Percentiles rank a stretch among this genome's conserved stretches.
phyloP scores from a whole-genome alignment of 2,113 vertebrate genomes.

The Trachemys scripta region DNA sequence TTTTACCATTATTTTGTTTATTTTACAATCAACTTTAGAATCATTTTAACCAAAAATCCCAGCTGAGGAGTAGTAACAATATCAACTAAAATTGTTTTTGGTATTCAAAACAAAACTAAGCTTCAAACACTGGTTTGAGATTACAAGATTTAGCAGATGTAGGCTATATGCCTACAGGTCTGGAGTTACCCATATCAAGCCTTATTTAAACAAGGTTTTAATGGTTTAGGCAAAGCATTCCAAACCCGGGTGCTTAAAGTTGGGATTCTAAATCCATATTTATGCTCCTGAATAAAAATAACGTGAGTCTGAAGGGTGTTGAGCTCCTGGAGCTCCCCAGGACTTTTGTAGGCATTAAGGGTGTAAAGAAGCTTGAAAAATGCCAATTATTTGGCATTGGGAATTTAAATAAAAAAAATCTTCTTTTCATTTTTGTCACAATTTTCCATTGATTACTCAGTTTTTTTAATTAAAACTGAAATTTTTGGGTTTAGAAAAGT shows the following conservation, averaged over 20 bases:
- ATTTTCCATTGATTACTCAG: not conserved
- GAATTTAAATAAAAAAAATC: not conserved
- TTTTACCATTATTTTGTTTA: not conserved
- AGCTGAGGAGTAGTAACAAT: not conserved
- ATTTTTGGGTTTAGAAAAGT: not conserved
- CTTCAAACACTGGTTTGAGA: not conserved
- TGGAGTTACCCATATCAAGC: rapidly evolving
- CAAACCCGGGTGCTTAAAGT: not conserved
- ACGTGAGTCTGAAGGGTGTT: not conserved
- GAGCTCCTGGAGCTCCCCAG: not conserved
- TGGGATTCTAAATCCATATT: not conserved
- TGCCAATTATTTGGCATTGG: not conserved
- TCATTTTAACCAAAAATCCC: not conserved
- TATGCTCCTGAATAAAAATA: not conserved
- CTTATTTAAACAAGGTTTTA: not conserved
- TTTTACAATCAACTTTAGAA: not conserved
- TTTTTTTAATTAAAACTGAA: not conserved
- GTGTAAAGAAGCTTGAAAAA: not conserved
- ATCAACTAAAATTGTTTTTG: not conserved
- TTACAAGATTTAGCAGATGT: not conserved
- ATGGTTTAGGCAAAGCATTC: not conserved
- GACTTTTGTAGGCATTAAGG: not conserved
- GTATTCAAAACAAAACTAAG: not conserved
- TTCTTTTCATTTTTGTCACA: not conserved
- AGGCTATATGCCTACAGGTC: not conserved